These are phyloP conservation scores for Triplophysa rosa DNA, from an alignment of 2,113 vertebrate species.

Conservation along the genomic window DNA sequence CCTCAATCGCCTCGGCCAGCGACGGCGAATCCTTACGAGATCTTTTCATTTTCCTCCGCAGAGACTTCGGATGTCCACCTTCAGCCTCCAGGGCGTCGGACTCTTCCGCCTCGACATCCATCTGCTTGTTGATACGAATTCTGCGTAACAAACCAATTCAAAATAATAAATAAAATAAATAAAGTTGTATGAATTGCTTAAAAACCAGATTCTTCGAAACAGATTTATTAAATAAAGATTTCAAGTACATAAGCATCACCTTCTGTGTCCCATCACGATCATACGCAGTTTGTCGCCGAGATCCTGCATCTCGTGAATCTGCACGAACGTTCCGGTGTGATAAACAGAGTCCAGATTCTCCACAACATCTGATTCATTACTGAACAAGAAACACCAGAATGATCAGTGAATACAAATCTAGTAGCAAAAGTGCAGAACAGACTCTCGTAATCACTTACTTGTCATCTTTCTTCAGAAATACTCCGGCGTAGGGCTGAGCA, in stretches of 20 bases:
- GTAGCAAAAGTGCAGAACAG: not conserved
- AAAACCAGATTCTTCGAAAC: too few species aligned
- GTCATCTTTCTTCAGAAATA: constrained; percentile 94
- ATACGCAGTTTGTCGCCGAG: constrained; percentile 95
- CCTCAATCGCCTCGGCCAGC: constrained; percentile 61
- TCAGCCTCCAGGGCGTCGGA: constrained; percentile 35
- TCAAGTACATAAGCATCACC: constrained; percentile 62
- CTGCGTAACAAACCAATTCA: constrained; percentile 62
- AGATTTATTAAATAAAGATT: too few species aligned
- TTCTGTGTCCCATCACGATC: constrained; percentile 97
- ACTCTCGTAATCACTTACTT: constrained; percentile 64
- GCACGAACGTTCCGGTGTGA: constrained; percentile 92
- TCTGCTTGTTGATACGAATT: constrained; percentile 83
- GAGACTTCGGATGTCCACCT: constrained; percentile 67
- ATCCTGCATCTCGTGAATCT: constrained; percentile 99
- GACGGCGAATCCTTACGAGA: constrained; percentile 73
- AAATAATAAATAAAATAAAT: constrained; percentile 43
- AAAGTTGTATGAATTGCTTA: too few species aligned
- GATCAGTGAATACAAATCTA: not conserved
- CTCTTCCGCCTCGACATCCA: constrained; percentile 86
- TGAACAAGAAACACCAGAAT: constrained; percentile 55
- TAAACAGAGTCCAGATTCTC: constrained; percentile 89
- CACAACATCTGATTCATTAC: constrained; percentile 90
- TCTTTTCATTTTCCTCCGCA: constrained; percentile 76
- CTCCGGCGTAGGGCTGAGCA: constrained; percentile 93